Base-by-base conservation (phyloP, 2,113 vertebrate genomes). In the Lucifuga dentata region DNA sequence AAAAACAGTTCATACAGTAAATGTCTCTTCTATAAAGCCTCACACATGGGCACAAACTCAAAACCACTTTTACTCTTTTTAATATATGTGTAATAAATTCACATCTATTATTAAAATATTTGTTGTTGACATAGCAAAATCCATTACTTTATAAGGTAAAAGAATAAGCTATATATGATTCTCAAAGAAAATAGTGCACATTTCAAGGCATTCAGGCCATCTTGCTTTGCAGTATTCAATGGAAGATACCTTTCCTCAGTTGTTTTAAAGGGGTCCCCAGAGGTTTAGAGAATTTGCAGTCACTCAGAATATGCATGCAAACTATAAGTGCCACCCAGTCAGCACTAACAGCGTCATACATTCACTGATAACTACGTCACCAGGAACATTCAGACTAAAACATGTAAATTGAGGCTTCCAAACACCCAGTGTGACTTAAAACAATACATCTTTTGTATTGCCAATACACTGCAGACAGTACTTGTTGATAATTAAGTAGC, bases 151-250 rank as follows among this genome's bases (percentile, higher is more conserved):
- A 39, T 69, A 76, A 80, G 68, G 77, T 85, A 86, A 86, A 78
- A 87, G 76, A 92, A 92, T 84, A 92, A 56, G 79, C 73, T 88
- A 93, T 64, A 79, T 56, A 87, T 81, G 87, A 91, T 88, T 87
- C 91, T 91, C 79, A 92, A 93, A 92, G 74, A 91, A 86, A 92
- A 94, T 92, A 94, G 95, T 95, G 94, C 95, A 95, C 93, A 90
- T 76, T 80, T 86, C 91, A 92, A 96, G 94, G 94, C 93, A 92
- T 92, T 93, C 68, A 92, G 91, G 90, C 93, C 91, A 90, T 91
- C 83, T 92, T 21, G 55, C 88, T 88, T 88, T 86, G 23, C 13
- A 86, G 90, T 91, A 88, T 91, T 86, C 80, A 78, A 89, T 91
- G 91, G 91, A 95, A 94, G 92, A 94, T 90, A 87, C 86, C 87